phyloP scores from a whole-genome alignment of 2,888 invertebrate species.

The Pocota personata region DNA sequence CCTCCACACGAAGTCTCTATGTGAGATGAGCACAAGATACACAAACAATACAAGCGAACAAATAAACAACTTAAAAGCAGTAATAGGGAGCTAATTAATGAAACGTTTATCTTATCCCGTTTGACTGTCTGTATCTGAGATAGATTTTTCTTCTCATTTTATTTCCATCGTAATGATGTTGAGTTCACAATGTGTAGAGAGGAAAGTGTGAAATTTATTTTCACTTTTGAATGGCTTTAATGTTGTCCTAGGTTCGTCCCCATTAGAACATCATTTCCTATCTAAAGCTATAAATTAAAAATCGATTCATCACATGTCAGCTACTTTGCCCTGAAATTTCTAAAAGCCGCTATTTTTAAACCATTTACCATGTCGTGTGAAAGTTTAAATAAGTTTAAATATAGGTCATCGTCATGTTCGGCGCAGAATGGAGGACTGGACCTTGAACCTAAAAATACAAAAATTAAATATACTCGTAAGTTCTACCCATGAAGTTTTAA shows the following conservation, averaged over 20 bases:
- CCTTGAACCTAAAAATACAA: not conserved
- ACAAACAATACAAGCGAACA: not conserved
- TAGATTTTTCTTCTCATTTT: not conserved
- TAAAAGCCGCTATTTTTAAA: not conserved
- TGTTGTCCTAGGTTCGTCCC: not conserved
- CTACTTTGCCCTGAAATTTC: not conserved
- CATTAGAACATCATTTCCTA: not conserved
- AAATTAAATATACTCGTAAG: not conserved
- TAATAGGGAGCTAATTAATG: slow-evolving; percentile 35
- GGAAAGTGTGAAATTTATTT: not conserved
- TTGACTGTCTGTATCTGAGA: slow-evolving; percentile 5
- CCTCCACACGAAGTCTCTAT: not conserved
- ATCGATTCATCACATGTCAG: not conserved
- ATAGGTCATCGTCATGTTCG: not conserved
- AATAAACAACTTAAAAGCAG: slow-evolving; percentile 10
- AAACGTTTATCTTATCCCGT: slow-evolving; percentile 26
- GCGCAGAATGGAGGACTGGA: not conserved
- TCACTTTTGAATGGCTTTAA: not conserved
- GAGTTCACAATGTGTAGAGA: not conserved
- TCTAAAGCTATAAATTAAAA: not conserved
- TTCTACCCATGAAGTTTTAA: not conserved
- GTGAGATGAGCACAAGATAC: not conserved
- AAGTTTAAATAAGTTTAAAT: not conserved
- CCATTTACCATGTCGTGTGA: not conserved
- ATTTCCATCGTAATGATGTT: not conserved